These are phyloP conservation scores for Channa argus DNA, from an alignment of 2,113 vertebrate species.

Conservation along the genomic window DNA sequence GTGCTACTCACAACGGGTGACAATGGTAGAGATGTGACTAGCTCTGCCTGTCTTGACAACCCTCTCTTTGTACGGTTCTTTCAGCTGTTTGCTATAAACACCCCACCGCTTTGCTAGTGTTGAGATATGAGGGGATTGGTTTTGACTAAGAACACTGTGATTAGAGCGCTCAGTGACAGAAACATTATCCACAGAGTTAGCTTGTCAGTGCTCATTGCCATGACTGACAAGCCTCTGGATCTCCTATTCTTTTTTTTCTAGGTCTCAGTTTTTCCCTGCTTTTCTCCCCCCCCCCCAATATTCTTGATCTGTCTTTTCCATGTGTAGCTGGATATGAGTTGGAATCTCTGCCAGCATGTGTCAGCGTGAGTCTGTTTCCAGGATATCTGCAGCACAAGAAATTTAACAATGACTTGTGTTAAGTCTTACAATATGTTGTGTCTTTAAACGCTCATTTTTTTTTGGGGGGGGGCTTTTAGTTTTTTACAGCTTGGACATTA, in stretches of 20 bases:
- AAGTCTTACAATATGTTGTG: slow-evolving; percentile 1
- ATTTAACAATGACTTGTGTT: slow-evolving; percentile 1
- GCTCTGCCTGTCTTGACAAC: slow-evolving; percentile 61
- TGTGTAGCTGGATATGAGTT: slow-evolving; percentile 49
- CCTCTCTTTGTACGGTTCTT: slow-evolving; percentile 56
- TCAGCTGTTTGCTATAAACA: slow-evolving; percentile 71
- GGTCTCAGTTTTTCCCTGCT: slow-evolving; percentile 50
- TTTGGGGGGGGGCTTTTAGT: no score
- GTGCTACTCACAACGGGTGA: slow-evolving; percentile 36
- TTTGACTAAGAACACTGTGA: slow-evolving; percentile 78
- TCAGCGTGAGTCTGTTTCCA: slow-evolving; percentile 45
- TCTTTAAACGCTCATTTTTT: no score
- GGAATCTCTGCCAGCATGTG: slow-evolving; percentile 59
- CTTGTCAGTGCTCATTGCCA: slow-evolving; percentile 72
- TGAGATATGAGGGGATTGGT: slow-evolving; percentile 66
- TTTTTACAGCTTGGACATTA: slow-evolving; percentile 1
- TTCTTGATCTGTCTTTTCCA: slow-evolving; percentile 64
- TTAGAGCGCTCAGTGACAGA: slow-evolving; percentile 75
- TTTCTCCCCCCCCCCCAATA: slow-evolving; percentile 37
- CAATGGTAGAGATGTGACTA: slow-evolving; percentile 56
- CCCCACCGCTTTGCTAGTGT: slow-evolving; percentile 47
- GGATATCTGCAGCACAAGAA: slow-evolving; percentile 32
- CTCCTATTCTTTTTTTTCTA: slow-evolving; percentile 61
- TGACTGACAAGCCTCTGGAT: slow-evolving; percentile 75
- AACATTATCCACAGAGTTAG: slow-evolving; percentile 78